Evolutionary conservation across 1,140 invertebrate species (phyloP).

Genomic region (Calliphora vicina): DNA sequence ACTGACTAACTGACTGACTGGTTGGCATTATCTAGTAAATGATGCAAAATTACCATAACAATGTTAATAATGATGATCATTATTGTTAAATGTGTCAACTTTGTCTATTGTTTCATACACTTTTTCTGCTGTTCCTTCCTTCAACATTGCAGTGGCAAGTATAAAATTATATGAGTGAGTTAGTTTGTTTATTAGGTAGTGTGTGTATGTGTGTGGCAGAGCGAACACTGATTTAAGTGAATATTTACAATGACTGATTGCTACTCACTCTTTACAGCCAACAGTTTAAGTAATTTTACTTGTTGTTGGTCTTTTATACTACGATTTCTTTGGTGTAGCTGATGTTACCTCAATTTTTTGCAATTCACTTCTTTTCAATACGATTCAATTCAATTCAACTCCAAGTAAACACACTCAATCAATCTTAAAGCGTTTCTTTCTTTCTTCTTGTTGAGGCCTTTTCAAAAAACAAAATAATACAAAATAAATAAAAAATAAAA

Average conservation of each 20-base stretch:
- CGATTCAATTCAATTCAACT: background rate
- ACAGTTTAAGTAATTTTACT: constrained; percentile 22
- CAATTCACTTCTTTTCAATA: no score
- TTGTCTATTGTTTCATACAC: background rate
- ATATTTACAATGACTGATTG: constrained; percentile 26
- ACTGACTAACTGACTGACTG: background rate
- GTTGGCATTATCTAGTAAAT: background rate
- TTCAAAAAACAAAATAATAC: background rate
- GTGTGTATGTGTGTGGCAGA: background rate
- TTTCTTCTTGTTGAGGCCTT: background rate
- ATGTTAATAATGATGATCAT: constrained; percentile 22
- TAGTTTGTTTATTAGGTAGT: background rate
- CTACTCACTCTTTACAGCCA: background rate
- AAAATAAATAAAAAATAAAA: background rate
- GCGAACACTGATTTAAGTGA: constrained; percentile 6
- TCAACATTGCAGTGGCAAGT: background rate
- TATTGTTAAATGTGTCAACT: constrained; percentile 22
- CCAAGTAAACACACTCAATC: constrained; percentile 24
- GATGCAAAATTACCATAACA: constrained; percentile 15
- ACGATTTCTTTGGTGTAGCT: background rate
- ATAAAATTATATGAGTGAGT: no score
- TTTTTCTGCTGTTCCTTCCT: background rate
- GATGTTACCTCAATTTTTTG: background rate
- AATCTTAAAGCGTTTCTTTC: background rate
- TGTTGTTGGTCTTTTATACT: constrained; percentile 6